phyloP scores from a whole-genome alignment of 2,113 vertebrate genomes.

The Tachysurus vachellii region DNA sequence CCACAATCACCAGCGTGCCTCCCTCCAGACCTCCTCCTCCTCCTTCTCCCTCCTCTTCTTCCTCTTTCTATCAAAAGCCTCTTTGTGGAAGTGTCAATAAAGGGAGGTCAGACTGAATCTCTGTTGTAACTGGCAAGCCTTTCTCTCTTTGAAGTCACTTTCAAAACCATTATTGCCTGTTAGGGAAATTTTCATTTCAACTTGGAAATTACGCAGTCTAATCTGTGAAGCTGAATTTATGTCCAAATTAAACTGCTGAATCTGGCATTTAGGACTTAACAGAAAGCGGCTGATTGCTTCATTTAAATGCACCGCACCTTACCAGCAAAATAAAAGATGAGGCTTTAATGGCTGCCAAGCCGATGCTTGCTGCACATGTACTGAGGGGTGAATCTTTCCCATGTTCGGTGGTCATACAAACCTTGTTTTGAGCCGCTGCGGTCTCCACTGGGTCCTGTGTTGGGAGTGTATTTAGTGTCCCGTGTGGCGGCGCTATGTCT shows the following conservation, averaged over 20 bases:
- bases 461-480: slow-evolving; percentile 95
- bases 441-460: slow-evolving; percentile 92
- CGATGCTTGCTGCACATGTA: neutral
- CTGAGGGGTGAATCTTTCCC: neutral
- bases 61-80: slow-evolving; percentile 35
- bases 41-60: slow-evolving; percentile 42
- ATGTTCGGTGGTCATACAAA: slow-evolving; percentile 54
- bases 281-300: slow-evolving; percentile 25
- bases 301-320: slow-evolving; percentile 31
- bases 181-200: slow-evolving; percentile 29
- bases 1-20: slow-evolving; percentile 44
- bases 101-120: slow-evolving; percentile 28
- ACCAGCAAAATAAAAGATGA: slow-evolving; percentile 17
- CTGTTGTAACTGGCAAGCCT: slow-evolving; percentile 34
- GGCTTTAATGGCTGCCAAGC: slow-evolving; percentile 15
- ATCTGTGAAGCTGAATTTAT: slow-evolving; percentile 25
- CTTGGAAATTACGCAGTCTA: slow-evolving; percentile 19
- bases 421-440: slow-evolving; percentile 93
- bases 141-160: slow-evolving; percentile 40
- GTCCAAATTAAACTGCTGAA: slow-evolving; percentile 36
- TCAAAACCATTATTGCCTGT: slow-evolving; percentile 31
- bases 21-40: slow-evolving; percentile 31
- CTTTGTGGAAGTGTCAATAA: slow-evolving; percentile 49
- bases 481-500: slow-evolving; percentile 95
- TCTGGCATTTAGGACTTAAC: slow-evolving; percentile 24